Evolutionary conservation across 1,140 invertebrate genomes (phyloP), one percentile per base, ranked within the genome.

Genomic region (Solen grandis): DNA sequence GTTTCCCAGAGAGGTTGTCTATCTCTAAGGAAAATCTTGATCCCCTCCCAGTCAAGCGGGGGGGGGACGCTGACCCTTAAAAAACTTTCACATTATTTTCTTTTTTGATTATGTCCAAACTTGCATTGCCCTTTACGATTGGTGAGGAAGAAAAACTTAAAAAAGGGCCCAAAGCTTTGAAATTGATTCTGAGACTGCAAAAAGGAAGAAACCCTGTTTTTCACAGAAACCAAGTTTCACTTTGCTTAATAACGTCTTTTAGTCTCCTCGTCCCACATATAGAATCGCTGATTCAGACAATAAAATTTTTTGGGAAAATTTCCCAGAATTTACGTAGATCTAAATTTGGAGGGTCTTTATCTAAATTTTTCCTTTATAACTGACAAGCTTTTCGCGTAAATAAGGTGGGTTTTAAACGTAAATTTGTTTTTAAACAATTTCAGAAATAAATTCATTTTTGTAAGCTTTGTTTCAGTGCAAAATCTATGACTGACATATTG

Each of bases 101-200:
- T 14, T 60, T 76, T 66, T 76, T 76, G 62, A 38, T 76, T 76
- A 54, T 76, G 74, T 55, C 74, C 74, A 66, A 76, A 76, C 50
- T 76, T 76, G 33, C 74, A 76, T 5, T 19, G 50, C 66, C 66
- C 66, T 13, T 29, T 54, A 1, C 74, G 66, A n/a, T 66, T 41
- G 33, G 27, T 66, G 1, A 76, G 59, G 31, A 76, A 76, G 41
- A 66, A 76, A 52, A 76, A 76, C 33, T 76, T 76, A 52, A 60
- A 76, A 29, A 76, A 10, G 57, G 65, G 74, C n/a, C n/a, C 25
- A 76, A 41, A 22, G 62, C 60, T 54, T 66, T 63, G 57, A 60
- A 76, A 27, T 76, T 63, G 66, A 76, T 41, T 76, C 66, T 25
- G 60, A 60, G 27, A 76, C 29, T 2, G 74, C 74, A 66, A 76